Conservation (phyloP, 2,888 invertebrate species). For the Lumbricus terrestris region DNA sequence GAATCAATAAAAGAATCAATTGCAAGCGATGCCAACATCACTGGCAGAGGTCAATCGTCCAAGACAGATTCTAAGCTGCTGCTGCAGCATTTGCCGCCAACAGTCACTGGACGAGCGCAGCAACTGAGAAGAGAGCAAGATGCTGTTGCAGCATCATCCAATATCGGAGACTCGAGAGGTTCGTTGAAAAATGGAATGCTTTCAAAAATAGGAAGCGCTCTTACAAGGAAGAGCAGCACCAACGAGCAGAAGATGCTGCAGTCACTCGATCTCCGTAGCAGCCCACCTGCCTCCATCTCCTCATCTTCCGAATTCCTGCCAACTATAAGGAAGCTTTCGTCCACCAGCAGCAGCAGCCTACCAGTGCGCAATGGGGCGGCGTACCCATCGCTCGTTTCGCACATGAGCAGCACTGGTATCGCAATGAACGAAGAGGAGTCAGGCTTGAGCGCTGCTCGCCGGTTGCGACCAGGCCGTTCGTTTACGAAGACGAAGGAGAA, state of each 20-base stretch:
- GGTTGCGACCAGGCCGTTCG: neutral
- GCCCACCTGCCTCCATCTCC: neutral
- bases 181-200: slow-evolving; percentile 10
- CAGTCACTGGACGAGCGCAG: neutral
- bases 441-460: neutral
- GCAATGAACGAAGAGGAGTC: neutral
- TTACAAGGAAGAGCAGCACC: neutral
- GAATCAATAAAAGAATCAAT: neutral
- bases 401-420: neutral
- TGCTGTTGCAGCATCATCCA: neutral
- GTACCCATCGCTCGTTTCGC: neutral
- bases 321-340: neutral
- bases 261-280: neutral
- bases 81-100: neutral
- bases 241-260: neutral
- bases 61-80: neutral
- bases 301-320: neutral
- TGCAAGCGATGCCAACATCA: neutral
- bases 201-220: slow-evolving; percentile 10
- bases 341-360: slow-evolving; percentile 17
- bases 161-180: neutral
- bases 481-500: slow-evolving; percentile 7
- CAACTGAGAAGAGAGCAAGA: neutral
- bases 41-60: neutral
- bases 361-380: neutral